A percentile compares a stretch with the other conserved stretches of the same genome.
These are phyloP conservation scores for Lepus americanus DNA, from an alignment of 2,113 vertebrate genomes.

Conservation along the genomic window DNA sequence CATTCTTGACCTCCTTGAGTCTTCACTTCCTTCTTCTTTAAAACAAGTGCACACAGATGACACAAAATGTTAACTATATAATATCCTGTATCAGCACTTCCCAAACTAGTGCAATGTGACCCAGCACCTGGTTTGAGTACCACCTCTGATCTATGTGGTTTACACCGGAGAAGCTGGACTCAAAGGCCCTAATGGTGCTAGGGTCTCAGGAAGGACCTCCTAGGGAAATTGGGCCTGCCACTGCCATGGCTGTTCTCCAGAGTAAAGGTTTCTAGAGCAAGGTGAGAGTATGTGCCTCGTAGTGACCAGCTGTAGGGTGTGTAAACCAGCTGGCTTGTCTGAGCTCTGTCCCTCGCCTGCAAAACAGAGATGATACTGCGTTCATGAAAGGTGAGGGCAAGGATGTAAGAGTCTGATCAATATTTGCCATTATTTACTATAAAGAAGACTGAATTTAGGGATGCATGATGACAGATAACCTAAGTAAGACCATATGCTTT, in stretches of 20 bases:
- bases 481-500: not conserved
- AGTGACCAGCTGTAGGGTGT: not conserved
- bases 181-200: too few species aligned
- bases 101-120: not conserved
- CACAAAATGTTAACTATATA: not conserved
- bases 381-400: not conserved
- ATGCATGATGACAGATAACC: not conserved
- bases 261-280: not conserved
- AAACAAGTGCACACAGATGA: not conserved
- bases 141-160: not conserved
- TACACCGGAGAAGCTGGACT: not conserved
- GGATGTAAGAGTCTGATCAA: not conserved
- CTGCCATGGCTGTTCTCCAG: not conserved
- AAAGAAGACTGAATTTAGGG: not conserved
- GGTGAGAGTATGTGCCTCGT: accelerated
- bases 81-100: not conserved
- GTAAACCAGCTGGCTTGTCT: not conserved
- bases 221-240: not conserved
- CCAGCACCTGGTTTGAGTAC: not conserved
- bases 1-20: not conserved
- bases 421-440: not conserved
- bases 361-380: not conserved
- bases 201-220: not conserved
- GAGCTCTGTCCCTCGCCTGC: not conserved
- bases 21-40: not conserved